Conservation (phyloP, 2,888 invertebrate genomes). For the Zelleria hepariella region DNA sequence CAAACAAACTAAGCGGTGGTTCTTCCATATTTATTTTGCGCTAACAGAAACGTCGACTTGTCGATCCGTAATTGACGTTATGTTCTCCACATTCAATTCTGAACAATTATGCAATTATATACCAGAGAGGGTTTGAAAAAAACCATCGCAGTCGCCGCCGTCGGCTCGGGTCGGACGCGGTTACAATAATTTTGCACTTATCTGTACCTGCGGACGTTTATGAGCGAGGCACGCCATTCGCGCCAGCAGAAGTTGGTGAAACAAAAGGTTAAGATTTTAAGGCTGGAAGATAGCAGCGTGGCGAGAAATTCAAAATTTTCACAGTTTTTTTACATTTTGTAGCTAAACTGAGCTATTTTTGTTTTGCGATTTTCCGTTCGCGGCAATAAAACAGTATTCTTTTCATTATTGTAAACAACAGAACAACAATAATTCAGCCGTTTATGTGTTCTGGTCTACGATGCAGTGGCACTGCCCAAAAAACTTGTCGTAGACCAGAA, state of each 20-base stretch:
- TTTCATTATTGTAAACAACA: no score
- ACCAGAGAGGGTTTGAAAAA: slow-evolving; percentile 3
- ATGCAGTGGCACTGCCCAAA: no score
- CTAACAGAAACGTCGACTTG: slow-evolving; percentile 10
- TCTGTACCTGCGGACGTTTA: background rate
- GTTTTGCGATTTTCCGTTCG: no score
- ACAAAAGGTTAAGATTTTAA: no score
- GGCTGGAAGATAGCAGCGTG: no score
- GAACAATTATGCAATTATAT: slow-evolving; percentile 25
- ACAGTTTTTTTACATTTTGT: no score
- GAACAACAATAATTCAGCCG: no score
- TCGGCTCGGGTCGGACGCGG: background rate
- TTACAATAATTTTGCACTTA: slow-evolving; percentile 7
- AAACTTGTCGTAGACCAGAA: no score
- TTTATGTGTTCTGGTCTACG: no score
- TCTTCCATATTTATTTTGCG: background rate
- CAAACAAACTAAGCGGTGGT: background rate
- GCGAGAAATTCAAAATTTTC: no score
- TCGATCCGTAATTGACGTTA: slow-evolving; percentile 24
- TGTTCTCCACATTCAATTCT: slow-evolving; percentile 25
- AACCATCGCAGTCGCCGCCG: background rate
- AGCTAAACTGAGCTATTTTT: no score
- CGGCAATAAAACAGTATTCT: no score
- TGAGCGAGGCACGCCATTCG: background rate
- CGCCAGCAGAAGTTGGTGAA: background rate